These are phyloP conservation scores for Podabrus alpinus DNA, from an alignment of 2,888 invertebrate genomes.

Conservation along the genomic window DNA sequence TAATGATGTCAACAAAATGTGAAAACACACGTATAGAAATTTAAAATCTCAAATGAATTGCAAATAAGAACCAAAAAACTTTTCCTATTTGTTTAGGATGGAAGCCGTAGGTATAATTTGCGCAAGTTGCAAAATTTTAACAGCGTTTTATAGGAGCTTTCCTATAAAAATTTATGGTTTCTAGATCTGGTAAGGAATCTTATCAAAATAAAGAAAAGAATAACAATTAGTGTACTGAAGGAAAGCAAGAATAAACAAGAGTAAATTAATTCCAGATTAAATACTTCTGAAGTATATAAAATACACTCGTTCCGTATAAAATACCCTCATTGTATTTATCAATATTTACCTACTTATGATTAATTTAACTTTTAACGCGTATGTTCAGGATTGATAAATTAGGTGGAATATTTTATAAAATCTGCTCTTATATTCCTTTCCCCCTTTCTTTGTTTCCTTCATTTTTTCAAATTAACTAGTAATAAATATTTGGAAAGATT, in stretches of 20 bases:
- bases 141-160: neutral
- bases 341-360: neutral
- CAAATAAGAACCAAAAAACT: slow-evolving; percentile 18
- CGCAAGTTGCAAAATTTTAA: slow-evolving; percentile 6
- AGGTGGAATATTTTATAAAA: neutral
- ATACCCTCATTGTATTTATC: neutral
- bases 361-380: neutral
- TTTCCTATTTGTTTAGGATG: slow-evolving; percentile 20
- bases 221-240: neutral
- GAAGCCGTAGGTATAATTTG: slow-evolving; percentile 7
- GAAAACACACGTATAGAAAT: slow-evolving; percentile 25
- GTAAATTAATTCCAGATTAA: neutral
- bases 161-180: neutral
- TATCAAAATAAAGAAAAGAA: neutral
- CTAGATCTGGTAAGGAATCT: neutral
- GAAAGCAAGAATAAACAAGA: neutral
- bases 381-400: neutral
- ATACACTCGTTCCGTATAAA: neutral
- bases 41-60: slow-evolving; percentile 27
- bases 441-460: neutral
- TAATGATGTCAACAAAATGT: slow-evolving; percentile 28
- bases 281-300: neutral
- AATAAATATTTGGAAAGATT: neutral
- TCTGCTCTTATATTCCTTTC: neutral
- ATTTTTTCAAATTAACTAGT: neutral